Evolutionary conservation across 2,113 vertebrate genomes (phyloP), one percentile per base, ranked within the genome.

Genomic region (Oryzias woworae): DNA sequence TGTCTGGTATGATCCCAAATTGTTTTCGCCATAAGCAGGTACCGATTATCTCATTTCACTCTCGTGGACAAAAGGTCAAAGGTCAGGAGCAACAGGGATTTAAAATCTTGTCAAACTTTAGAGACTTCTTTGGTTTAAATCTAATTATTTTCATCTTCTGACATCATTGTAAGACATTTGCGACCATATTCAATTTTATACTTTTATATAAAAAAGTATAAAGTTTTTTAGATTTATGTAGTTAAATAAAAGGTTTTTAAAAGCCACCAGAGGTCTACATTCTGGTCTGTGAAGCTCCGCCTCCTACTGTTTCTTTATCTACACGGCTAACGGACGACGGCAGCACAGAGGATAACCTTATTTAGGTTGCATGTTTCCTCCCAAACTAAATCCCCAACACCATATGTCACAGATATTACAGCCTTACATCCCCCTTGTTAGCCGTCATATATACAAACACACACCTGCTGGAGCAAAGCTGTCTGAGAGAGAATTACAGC

Each of bases 401-500:
- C 70, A 81, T 88, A 90, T 88, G 87, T 92, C 89, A 91, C 84
- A 87, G 76, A 84, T 81, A 88, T 87, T 85, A 87, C 82, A 75
- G 64, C 60, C 65, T 78, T 84, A 73, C 85, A 84, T 88, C 84
- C 85, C 87, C 67, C 59, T 79, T 78, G 84, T 85, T 87, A 85
- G 53, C 60, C 26, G 73, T 86, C 78, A 71, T 87, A 75, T 90
- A 92, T 91, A 92, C 89, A 92, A 89, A 92, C 89, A 91, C 90
- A 89, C 92, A 93, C 91, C 91, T 93, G 92, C 90, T 78, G 70
- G 84, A 75, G 59, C 87, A 90, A 90, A 83, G 90, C 85, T 66
- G 80, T 87, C 89, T 81, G 79, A 73, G 69, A 83, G 87, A 87
- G 87, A 89, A 89, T 88, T 91, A 88, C 88, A 88, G 80, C 86